Conservation (phyloP, 2,113 vertebrate genomes). For the Phoenicopterus ruber region DNA sequence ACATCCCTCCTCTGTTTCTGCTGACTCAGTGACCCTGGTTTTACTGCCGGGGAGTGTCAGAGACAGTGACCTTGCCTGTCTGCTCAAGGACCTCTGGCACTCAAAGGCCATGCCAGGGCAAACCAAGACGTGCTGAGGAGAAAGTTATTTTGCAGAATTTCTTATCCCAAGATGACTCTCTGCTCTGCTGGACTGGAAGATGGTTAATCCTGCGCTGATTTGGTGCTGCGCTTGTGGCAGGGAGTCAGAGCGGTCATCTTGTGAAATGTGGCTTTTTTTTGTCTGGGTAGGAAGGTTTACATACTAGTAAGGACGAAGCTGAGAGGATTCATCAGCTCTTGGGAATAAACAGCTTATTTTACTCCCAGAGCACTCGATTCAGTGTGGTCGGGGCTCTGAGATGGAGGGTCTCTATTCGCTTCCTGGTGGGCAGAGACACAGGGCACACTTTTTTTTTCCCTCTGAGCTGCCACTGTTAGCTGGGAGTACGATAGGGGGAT, state of each 20-base stretch:
- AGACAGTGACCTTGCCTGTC: slow-evolving; percentile 77
- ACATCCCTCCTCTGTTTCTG: slow-evolving; percentile 13
- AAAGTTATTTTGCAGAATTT: background rate
- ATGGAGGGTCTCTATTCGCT: background rate
- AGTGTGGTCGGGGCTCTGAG: background rate
- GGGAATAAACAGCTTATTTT: background rate
- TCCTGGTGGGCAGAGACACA: background rate
- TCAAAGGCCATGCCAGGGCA: background rate
- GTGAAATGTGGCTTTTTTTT: background rate
- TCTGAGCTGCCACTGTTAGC: background rate
- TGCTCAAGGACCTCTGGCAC: slow-evolving; percentile 58
- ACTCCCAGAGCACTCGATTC: background rate
- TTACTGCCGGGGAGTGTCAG: slow-evolving; percentile 65
- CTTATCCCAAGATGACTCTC: background rate
- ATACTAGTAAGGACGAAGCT: background rate
- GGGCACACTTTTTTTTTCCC: background rate
- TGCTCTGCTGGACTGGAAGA: background rate
- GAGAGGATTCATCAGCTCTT: background rate
- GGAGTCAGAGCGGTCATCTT: background rate
- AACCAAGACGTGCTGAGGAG: background rate
- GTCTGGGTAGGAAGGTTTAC: background rate
- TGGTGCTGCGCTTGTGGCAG: fast-evolving
- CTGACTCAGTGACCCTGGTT: slow-evolving; percentile 82
- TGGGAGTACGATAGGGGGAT: background rate
- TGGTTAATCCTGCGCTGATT: background rate